A percentile compares a stretch with the other conserved stretches of the same genome.
phyloP scores from a whole-genome alignment of 2,113 vertebrate species.

The Diadophis punctatus region DNA sequence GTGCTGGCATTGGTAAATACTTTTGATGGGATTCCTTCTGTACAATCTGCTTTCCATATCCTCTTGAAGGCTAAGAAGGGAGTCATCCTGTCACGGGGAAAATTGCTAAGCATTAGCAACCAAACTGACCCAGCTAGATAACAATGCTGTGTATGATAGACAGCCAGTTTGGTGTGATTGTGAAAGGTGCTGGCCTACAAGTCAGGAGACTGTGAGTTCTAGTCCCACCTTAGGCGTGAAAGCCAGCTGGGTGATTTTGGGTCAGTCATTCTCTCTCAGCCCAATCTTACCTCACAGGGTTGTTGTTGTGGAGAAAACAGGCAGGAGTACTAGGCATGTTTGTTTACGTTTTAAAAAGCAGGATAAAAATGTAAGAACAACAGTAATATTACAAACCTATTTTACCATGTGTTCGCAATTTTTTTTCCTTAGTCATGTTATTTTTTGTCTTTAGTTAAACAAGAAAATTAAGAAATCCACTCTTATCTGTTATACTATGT shows the following conservation, averaged over 20 bases:
- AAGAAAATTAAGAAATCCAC: neutral
- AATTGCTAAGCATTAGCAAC: neutral
- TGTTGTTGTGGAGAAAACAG: neutral
- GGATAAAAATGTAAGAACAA: neutral
- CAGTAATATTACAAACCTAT: neutral
- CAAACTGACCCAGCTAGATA: neutral
- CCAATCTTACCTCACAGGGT: neutral
- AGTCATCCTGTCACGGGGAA: neutral
- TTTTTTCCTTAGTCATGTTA: neutral
- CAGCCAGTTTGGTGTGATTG: neutral
- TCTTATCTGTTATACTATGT: neutral
- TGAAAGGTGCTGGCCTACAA: neutral
- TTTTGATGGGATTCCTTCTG: neutral
- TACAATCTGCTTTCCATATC: neutral
- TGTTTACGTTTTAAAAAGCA: neutral
- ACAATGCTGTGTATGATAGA: neutral
- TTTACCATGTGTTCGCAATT: neutral
- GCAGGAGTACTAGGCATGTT: neutral
- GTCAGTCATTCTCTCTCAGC: neutral
- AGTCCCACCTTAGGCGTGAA: neutral
- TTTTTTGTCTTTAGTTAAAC: neutral
- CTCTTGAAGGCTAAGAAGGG: neutral
- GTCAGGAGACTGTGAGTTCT: neutral
- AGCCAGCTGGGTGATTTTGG: neutral
- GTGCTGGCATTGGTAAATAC: neutral